phyloP scores from a whole-genome alignment of 2,888 invertebrate species.

The Ochropleura plecta region DNA sequence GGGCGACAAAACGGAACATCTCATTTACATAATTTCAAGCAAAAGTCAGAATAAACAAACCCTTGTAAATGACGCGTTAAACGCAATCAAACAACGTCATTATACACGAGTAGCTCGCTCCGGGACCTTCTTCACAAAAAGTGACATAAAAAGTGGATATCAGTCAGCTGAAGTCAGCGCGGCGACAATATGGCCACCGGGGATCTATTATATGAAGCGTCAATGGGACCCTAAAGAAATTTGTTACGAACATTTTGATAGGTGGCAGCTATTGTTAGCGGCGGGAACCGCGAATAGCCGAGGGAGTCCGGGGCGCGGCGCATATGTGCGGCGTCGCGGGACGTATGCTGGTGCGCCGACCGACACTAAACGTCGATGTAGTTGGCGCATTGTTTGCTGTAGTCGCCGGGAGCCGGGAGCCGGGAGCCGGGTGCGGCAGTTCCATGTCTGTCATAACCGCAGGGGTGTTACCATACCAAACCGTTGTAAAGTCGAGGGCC shows the following conservation, averaged over 20 bases:
- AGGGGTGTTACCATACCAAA: slow-evolving; percentile 66
- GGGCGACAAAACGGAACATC: slow-evolving; percentile 66
- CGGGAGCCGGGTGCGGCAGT: slow-evolving; percentile 54
- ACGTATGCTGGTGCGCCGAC: slow-evolving; percentile 74
- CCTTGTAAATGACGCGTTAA: slow-evolving; percentile 87
- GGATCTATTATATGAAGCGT: slow-evolving; percentile 79
- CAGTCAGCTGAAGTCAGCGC: slow-evolving; percentile 77
- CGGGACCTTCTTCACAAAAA: slow-evolving; percentile 76
- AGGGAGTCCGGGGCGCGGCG: slow-evolving; percentile 51
- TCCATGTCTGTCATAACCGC: slow-evolving; percentile 63
- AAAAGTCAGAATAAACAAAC: slow-evolving; percentile 82
- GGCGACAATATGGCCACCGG: slow-evolving; percentile 82
- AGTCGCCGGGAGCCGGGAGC: slow-evolving; percentile 41
- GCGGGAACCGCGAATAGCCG: slow-evolving; percentile 57
- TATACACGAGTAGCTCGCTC: slow-evolving; percentile 81
- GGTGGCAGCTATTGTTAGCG: slow-evolving; percentile 76
- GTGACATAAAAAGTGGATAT: slow-evolving; percentile 78
- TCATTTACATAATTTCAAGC: slow-evolving; percentile 83
- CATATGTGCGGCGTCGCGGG: slow-evolving; percentile 69
- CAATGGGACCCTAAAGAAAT: slow-evolving; percentile 85
- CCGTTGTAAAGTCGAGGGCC: slow-evolving; percentile 66
- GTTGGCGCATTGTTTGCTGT: slow-evolving; percentile 76
- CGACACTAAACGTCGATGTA: slow-evolving; percentile 78
- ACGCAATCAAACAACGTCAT: slow-evolving; percentile 85
- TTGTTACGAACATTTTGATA: slow-evolving; percentile 85